Conservation (phyloP, 2,797 vertebrate species). For the Odontamblyopus rebecca region DNA sequence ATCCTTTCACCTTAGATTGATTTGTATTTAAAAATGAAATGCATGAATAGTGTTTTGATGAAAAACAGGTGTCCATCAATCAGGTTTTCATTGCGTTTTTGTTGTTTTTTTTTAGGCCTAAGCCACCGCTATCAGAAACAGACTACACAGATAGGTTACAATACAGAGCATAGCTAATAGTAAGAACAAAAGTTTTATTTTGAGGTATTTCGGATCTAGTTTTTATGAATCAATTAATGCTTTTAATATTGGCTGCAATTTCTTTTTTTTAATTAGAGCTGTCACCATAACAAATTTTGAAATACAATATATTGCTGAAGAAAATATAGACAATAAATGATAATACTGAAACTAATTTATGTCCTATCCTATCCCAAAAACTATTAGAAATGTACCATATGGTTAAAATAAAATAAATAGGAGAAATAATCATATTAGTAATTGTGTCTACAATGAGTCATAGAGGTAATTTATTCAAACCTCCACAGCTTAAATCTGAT, state of each 20-base stretch:
- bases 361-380: too few species aligned
- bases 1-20: background rate
- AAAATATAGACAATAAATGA: too few species aligned
- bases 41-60: background rate
- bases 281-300: too few species aligned
- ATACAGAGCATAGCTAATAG: background rate
- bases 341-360: too few species aligned
- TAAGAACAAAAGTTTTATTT: background rate
- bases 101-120: background rate
- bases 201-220: background rate
- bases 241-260: background rate
- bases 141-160: background rate
- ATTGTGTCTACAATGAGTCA: too few species aligned
- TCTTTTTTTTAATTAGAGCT: too few species aligned
- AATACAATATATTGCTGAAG: too few species aligned
- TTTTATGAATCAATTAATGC: background rate
- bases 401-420: too few species aligned
- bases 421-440: too few species aligned
- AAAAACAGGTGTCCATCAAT: background rate
- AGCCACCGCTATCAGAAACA: background rate
- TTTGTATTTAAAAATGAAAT: constrained; percentile 5
- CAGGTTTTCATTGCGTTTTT: background rate
- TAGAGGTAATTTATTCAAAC: too few species aligned
- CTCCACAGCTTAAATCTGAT: too few species aligned
- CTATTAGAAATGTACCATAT: too few species aligned